phyloP scores from a whole-genome alignment of 2,888 invertebrate genomes.

The Melieria omissa region DNA sequence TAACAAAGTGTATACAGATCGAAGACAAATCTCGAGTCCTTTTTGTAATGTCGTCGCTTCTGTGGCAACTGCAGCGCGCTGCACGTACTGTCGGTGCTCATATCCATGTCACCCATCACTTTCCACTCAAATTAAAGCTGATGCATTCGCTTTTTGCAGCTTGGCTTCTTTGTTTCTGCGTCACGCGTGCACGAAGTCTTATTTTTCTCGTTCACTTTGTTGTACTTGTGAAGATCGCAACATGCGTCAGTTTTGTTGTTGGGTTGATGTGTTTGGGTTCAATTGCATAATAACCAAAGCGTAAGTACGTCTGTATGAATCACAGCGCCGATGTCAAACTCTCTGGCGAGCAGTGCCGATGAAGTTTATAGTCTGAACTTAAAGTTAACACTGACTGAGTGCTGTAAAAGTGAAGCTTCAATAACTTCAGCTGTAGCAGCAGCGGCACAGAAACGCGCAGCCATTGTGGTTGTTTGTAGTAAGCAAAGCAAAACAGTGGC shows the following conservation, averaged over 20 bases:
- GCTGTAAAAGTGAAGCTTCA: conserved; percentile 36
- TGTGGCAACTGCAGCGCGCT: conserved; percentile 33
- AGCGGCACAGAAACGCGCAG: conserved; percentile 4
- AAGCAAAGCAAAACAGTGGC: not conserved
- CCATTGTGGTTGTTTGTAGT: not conserved
- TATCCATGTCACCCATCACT: not conserved
- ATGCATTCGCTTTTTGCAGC: conserved; percentile 6
- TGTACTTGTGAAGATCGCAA: not conserved
- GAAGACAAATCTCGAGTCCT: conserved; percentile 83
- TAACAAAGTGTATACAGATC: conserved; percentile 89
- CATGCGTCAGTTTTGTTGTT: not conserved
- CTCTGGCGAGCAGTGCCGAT: not conserved
- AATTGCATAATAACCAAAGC: not conserved
- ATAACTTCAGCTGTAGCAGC: conserved; percentile 25
- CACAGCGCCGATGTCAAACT: not conserved
- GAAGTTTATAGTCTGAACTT: conserved; percentile 37
- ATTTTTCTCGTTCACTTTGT: conserved; percentile 7
- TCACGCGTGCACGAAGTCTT: not conserved
- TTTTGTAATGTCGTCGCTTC: conserved; percentile 82
- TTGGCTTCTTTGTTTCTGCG: conserved; percentile 23
- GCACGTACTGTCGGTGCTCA: conserved; percentile 19
- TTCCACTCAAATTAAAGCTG: no score
- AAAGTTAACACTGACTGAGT: conserved; percentile 37
- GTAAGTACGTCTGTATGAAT: not conserved
- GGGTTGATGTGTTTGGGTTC: not conserved